These are phyloP conservation scores for Crocuta crocuta DNA, from an alignment of 2,113 vertebrate genomes.

Conservation along the genomic window DNA sequence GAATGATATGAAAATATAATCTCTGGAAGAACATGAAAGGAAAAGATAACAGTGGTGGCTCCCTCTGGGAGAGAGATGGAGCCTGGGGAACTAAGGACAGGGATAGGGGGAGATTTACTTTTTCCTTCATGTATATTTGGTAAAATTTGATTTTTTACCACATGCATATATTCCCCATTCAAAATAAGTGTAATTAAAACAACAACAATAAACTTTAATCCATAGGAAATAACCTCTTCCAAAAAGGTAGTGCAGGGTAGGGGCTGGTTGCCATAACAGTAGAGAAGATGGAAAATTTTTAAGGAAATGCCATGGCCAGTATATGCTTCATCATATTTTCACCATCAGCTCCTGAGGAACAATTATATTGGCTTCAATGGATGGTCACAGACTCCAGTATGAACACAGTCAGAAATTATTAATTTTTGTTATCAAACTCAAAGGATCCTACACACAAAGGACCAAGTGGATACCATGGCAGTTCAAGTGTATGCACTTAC, in stretches of 20 bases:
- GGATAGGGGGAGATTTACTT: neutral
- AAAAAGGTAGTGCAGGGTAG: neutral
- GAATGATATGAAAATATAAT: neutral
- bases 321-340: neutral
- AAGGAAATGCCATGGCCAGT: neutral
- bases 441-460: neutral
- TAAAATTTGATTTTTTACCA: neutral
- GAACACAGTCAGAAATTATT: neutral
- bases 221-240: neutral
- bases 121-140: neutral
- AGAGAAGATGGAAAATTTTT: neutral
- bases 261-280: neutral
- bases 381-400: neutral
- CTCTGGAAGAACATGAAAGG: neutral
- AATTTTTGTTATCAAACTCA: neutral
- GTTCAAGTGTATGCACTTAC: neutral
- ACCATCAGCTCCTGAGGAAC: neutral
- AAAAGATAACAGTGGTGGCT: neutral
- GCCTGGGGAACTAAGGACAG: neutral
- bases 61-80: neutral
- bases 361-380: neutral
- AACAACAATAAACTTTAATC: neutral
- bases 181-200: slow-evolving; percentile 1
- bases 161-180: neutral
- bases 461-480: neutral